Evolutionary conservation across 2,888 invertebrate species (phyloP).

Genomic region (Tribolium freemani): DNA sequence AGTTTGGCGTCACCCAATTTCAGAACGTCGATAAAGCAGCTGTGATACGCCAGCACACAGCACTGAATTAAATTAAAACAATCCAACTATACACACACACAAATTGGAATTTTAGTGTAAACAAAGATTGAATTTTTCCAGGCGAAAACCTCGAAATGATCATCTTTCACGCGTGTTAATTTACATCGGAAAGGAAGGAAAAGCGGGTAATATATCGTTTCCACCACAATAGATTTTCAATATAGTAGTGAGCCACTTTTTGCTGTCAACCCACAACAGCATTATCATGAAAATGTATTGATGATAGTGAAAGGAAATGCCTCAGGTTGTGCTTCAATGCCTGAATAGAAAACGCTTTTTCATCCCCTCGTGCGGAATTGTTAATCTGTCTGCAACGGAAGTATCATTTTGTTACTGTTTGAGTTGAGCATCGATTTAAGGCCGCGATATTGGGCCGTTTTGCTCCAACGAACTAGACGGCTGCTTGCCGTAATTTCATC

Average conservation of each 20-base stretch:
- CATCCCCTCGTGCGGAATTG: constrained; percentile 3
- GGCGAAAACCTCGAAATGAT: neutral
- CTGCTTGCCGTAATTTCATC: constrained; percentile 50
- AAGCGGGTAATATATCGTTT: constrained; percentile 33
- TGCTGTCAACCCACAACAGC: constrained; percentile 50
- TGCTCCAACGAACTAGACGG: constrained; percentile 39
- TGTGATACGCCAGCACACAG: constrained; percentile 10
- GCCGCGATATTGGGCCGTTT: constrained; percentile 40
- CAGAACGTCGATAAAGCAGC: constrained; percentile 34
- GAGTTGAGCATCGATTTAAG: constrained; percentile 39
- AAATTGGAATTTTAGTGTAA: constrained; percentile 28
- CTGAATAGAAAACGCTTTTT: constrained; percentile 4
- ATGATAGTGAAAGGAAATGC: constrained; percentile 47
- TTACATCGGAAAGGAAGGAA: constrained; percentile 10
- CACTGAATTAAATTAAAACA: constrained; percentile 24
- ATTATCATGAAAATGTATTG: constrained; percentile 53
- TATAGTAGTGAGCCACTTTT: constrained; percentile 39
- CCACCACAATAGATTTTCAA: constrained; percentile 41
- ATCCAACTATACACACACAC: constrained; percentile 16
- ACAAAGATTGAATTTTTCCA: constrained; percentile 21
- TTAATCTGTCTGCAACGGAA: constrained; percentile 9
- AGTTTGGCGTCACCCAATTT: constrained; percentile 37
- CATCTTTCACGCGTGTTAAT: constrained; percentile 23
- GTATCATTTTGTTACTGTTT: constrained; percentile 36
- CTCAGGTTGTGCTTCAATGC: constrained; percentile 32